Conservation (phyloP, 2,113 vertebrate genomes). For the Aleadryas rufinucha region DNA sequence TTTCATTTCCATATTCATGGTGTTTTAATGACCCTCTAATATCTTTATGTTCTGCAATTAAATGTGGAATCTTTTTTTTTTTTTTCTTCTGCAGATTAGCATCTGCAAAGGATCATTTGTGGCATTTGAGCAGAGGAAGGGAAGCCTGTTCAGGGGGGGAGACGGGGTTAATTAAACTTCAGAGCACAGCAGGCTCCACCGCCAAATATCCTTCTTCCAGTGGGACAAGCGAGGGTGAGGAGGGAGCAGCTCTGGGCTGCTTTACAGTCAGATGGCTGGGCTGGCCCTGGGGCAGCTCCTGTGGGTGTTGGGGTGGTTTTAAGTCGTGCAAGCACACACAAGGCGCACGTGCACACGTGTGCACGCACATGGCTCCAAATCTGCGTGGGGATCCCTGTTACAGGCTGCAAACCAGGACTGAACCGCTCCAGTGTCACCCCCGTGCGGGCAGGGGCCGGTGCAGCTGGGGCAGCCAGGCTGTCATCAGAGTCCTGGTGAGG, state of each 20-base stretch:
- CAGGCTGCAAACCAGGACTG: neutral
- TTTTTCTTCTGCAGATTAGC: neutral
- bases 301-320: neutral
- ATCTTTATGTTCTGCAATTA: constrained; percentile 52
- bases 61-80: neutral
- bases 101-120: constrained; percentile 21
- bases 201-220: neutral
- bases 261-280: neutral
- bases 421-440: neutral
- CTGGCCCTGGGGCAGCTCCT: neutral
- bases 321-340: too few relatives aligned
- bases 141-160: neutral
- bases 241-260: neutral
- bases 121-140: neutral
- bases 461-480: neutral
- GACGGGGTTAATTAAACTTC: neutral
- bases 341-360: neutral
- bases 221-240: neutral
- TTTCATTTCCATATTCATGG: constrained; percentile 64
- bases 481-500: neutral
- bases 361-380: accelerated
- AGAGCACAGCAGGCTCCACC: neutral
- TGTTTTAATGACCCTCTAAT: constrained; percentile 51
- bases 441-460: accelerated
- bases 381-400: neutral